phyloP scores from a whole-genome alignment of 2,797 vertebrate genomes.

The Cetoscarus ocellatus region DNA sequence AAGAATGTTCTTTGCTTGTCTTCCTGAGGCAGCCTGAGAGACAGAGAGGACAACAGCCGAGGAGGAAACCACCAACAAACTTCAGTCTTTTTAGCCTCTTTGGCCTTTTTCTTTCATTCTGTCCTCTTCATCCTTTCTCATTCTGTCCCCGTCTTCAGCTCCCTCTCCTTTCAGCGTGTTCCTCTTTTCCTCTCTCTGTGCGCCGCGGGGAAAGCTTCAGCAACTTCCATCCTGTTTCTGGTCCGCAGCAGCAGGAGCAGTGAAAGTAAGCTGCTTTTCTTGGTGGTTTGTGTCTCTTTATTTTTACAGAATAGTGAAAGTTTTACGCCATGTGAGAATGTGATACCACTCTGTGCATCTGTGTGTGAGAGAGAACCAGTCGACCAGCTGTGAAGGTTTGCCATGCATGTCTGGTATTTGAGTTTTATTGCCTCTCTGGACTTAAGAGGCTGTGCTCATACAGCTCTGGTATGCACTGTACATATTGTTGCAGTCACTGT shows the following conservation, averaged over 20 bases:
- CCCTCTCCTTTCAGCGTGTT: conserved; percentile 56
- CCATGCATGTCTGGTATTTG: conserved; percentile 81
- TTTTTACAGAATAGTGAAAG: conserved; percentile 1
- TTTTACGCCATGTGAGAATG: conserved; percentile 9
- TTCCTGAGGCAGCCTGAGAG: conserved; percentile 70
- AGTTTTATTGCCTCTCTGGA: conserved; percentile 78
- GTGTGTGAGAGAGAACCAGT: conserved; percentile 46
- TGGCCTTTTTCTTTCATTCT: conserved; percentile 6
- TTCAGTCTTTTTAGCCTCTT: conserved; percentile 23
- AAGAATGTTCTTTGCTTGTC: conserved; percentile 80
- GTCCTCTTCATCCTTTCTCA: conserved; percentile 41
- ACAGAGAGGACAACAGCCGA: conserved; percentile 48
- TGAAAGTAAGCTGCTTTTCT: conserved; percentile 55
- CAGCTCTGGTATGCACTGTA: conserved; percentile 61
- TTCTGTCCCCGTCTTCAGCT: conserved; percentile 32
- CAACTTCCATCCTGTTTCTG: conserved; percentile 72
- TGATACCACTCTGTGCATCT: conserved; percentile 24
- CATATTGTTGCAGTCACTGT: conserved; percentile 41
- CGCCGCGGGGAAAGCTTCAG: conserved; percentile 40
- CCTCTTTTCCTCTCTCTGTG: conserved; percentile 59
- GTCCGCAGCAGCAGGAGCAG: conserved; percentile 51
- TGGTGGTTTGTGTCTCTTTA: conserved; percentile 3
- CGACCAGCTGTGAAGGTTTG: conserved; percentile 80
- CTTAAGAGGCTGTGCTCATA: conserved; percentile 58
- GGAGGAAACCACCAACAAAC: conserved; percentile 31